Evolutionary conservation across 2,113 vertebrate species (phyloP), one percentile per base, ranked within the genome.

Genomic region (Barbus barbus): DNA sequence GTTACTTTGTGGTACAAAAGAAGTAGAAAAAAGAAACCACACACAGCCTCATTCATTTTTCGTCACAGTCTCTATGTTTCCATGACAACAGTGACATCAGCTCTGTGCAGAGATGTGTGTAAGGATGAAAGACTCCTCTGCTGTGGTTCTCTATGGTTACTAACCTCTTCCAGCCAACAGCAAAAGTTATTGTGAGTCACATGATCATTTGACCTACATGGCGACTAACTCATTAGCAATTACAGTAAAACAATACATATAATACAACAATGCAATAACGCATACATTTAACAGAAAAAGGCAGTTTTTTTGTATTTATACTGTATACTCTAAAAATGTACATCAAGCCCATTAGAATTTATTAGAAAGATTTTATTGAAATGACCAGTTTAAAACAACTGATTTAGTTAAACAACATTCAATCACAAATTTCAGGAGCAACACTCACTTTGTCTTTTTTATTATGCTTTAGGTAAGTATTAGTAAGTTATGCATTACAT

Each of bases 51-150:
- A 3, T 33, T 71, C 18, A 28, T 61, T 38, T 26, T 74, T 46
- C 46, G 56, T 75, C 73, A 87, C 87, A 91, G 89, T 91, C 90
- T 80, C 84, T n/a, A 12, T 90, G 95, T 97, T 93, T 78, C 95
- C 93, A 94, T 90, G 93, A 94, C 94, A 93, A 97, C 95, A 20
- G 3, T 94, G 91, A 96, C 92, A 92, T 96, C 94, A 95, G 7
- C 86, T 82, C 82, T 90, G 83, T 81, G 76, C 41, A 67, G 65
- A 74, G 60, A 78, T 58, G 73, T 72, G 76, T 82, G 75, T 78
- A 73, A 81, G 28, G 69, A 61, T 84, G 85, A 83, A 77, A 87
- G 86, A 90, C 89, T 84, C 26, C 58, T 87, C 82, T 74, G 67
- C 90, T 79, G 84, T 63, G 83, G 85, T 93, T 91, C 92, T 87